Evolutionary conservation across 2,113 vertebrate species (phyloP), one percentile per base, ranked within the genome.

Genomic region (sheep (Ovis aries)): DNA sequence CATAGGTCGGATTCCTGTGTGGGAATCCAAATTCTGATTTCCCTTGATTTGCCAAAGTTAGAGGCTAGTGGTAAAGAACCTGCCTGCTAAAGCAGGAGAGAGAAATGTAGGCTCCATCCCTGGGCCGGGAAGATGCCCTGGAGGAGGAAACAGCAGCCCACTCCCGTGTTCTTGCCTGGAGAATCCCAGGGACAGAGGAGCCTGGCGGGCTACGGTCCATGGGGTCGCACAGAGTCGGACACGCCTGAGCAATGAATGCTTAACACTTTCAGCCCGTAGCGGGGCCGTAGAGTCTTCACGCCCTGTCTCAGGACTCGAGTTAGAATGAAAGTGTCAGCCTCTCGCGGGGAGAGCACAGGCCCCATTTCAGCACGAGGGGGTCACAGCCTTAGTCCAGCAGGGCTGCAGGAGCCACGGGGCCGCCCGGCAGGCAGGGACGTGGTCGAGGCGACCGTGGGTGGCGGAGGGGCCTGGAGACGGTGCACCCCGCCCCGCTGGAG

Each of bases 401-500:
- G 12, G 5, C 0, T 14, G 29, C 3, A 0, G 13, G 29, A 4
- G 7, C 6, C 17, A 2, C 3, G 19, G 40, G 29, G 2, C 8
- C 1, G 9, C n/a, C 12, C 5, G 19, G 71, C 40, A 0, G 2
- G 19, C 29, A 10, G 15, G 12, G 40, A 4, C 0, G 2, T 36
- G 62, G n/a, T 36, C 21, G 5, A 27, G 29, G 60, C 1, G 9
- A 8, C 29, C 0, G 2, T 19, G 9, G 36, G 62, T 7, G 14
- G 4, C 0, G 2, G 36, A 14, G 2, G 2, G 4, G 60, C 25
- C 3, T 4, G 2, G 45, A 25, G 59, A 29, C 1, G 0, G 1
- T 0, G 1, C n/a, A 13, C 2, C 5, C 1, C 3, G 0, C 2
- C 31, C 6, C 2, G 7, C 13, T 3, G 1, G 31, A 4, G 3